Conservation (phyloP, 2,113 vertebrate genomes). For the Herpetotheres cachinnans region DNA sequence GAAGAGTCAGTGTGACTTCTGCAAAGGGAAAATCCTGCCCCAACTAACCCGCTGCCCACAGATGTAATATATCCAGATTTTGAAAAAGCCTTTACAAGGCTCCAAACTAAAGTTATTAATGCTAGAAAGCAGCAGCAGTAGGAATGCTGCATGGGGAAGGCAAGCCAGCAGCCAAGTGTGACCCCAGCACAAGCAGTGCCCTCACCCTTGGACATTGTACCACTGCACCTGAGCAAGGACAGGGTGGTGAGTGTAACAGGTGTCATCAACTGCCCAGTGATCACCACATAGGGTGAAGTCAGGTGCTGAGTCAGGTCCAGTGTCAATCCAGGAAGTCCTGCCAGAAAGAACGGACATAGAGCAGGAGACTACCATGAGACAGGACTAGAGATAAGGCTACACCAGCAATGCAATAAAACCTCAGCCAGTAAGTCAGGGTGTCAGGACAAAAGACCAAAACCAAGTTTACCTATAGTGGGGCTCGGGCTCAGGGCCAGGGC, state of each 20-base stretch:
- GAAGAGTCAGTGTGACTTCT: neutral
- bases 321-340: neutral
- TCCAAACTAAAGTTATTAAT: neutral
- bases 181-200: neutral
- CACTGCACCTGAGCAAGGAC: neutral
- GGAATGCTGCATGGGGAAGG: neutral
- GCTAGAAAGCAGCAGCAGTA: neutral
- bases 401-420: neutral
- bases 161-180: neutral
- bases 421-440: neutral
- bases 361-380: neutral
- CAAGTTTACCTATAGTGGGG: rapidly evolving
- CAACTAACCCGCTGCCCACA: neutral
- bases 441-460: neutral
- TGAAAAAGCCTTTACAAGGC: neutral
- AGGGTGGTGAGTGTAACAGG: neutral
- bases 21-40: neutral
- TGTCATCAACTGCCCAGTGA: neutral
- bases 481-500: neutral
- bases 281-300: neutral
- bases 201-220: neutral
- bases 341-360: neutral
- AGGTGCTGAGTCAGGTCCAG: neutral
- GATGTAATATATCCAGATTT: neutral
- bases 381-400: neutral